These are phyloP conservation scores for Oreochromis spilurus DNA, from an alignment of 2,113 vertebrate species.

Conservation along the genomic window DNA sequence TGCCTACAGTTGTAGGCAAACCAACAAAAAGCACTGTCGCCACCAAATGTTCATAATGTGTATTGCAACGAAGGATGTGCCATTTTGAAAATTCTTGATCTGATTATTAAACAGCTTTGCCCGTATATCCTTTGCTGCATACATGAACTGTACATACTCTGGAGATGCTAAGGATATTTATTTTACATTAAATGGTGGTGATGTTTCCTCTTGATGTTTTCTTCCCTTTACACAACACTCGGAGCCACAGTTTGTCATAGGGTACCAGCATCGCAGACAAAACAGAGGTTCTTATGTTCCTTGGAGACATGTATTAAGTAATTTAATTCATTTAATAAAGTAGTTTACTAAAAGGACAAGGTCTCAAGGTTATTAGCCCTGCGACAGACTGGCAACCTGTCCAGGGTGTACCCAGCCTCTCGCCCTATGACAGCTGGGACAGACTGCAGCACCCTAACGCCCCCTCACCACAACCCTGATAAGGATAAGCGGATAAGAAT, in stretches of 20 bases:
- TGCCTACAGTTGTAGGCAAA: not conserved
- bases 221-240: not conserved
- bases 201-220: not conserved
- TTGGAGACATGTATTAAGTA: not conserved
- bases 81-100: not conserved
- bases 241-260: not conserved
- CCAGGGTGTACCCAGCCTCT: not conserved
- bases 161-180: not conserved
- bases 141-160: not conserved
- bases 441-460: not conserved
- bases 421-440: not conserved
- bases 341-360: not conserved
- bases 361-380: not conserved
- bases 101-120: not conserved
- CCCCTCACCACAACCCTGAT: not conserved
- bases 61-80: not conserved
- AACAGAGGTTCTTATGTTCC: not conserved
- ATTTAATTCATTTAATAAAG: not conserved
- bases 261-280: not conserved
- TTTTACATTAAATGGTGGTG: not conserved
- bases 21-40: not conserved
- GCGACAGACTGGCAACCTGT: not conserved
- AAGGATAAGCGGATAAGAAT: not conserved
- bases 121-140: not conserved
- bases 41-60: conserved; percentile 15